phyloP scores from a whole-genome alignment of 2,888 invertebrate species.

The Aphidoletes aphidimyza region DNA sequence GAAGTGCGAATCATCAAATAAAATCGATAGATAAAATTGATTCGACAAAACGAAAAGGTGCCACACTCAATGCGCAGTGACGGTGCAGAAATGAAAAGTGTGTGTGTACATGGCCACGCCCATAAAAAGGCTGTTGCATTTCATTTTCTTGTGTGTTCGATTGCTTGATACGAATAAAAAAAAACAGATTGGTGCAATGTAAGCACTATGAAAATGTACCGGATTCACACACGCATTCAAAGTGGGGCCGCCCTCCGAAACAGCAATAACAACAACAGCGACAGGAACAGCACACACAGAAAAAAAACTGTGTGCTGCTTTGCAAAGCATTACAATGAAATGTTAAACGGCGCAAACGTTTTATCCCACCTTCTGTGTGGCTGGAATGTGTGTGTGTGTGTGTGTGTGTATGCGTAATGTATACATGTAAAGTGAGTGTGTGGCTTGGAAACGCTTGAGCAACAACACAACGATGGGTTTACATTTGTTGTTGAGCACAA shows the following conservation, averaged over 20 bases:
- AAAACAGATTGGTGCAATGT: too few species aligned
- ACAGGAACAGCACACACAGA: too few species aligned
- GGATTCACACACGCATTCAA: not conserved
- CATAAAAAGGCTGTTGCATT: conserved; percentile 36
- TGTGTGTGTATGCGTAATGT: not conserved
- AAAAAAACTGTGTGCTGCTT: too few species aligned
- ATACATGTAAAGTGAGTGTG: too few species aligned
- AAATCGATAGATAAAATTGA: too few species aligned
- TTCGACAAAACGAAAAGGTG: too few species aligned
- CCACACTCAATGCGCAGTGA: too few species aligned
- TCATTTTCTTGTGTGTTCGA: not conserved
- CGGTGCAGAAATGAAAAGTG: not conserved
- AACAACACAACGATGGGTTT: not conserved
- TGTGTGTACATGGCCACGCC: not conserved
- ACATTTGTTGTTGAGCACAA: not conserved
- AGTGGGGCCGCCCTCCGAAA: not conserved
- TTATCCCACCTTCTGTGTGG: not conserved
- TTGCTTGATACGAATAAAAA: not conserved
- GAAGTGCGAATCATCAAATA: too few species aligned
- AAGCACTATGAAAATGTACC: too few species aligned
- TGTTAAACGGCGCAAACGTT: not conserved
- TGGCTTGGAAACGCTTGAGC: not conserved
- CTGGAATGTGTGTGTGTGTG: not conserved
- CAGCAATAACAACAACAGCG: not conserved
- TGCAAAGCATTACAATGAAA: too few species aligned